phyloP scores from a whole-genome alignment of 2,113 vertebrate genomes.

The Lasiurus cinereus region DNA sequence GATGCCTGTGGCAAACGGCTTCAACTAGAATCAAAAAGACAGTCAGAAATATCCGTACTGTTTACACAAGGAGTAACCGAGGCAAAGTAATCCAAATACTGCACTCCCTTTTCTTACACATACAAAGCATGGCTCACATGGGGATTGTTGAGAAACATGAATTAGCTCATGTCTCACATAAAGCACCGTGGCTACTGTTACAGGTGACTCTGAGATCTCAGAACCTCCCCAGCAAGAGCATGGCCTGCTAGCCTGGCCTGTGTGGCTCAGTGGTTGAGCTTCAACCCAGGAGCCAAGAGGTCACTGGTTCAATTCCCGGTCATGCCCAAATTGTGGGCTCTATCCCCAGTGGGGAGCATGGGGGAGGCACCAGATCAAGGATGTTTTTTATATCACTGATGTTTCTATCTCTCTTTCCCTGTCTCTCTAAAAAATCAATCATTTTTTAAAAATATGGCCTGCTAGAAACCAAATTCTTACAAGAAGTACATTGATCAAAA shows the following conservation, averaged over 20 bases:
- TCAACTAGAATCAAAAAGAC: constrained; percentile 84
- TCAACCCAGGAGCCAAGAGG: neutral
- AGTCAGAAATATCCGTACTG: constrained; percentile 86
- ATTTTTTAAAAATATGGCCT: no score
- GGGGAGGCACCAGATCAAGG: no score
- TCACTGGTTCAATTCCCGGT: no score
- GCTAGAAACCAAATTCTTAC: neutral
- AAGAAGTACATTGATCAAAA: neutral
- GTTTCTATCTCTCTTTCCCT: no score
- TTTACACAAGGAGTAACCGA: constrained; percentile 82
- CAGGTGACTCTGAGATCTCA: neutral
- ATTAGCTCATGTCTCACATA: neutral
- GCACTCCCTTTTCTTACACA: constrained; percentile 30
- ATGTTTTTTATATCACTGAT: no score
- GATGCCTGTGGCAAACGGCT: constrained; percentile 84
- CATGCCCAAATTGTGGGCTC: no score
- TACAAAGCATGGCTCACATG: neutral
- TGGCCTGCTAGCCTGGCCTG: neutral
- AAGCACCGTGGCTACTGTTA: neutral
- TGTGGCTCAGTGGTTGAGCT: no score
- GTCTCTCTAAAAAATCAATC: no score
- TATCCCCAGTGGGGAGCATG: no score
- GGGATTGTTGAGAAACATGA: neutral
- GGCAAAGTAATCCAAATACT: constrained; percentile 47
- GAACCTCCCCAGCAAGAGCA: neutral